A percentile compares a stretch with the other conserved stretches of the same genome.
Evolutionary conservation across 2,888 invertebrate genomes (phyloP).

Genomic region (Hartigia nigra): DNA sequence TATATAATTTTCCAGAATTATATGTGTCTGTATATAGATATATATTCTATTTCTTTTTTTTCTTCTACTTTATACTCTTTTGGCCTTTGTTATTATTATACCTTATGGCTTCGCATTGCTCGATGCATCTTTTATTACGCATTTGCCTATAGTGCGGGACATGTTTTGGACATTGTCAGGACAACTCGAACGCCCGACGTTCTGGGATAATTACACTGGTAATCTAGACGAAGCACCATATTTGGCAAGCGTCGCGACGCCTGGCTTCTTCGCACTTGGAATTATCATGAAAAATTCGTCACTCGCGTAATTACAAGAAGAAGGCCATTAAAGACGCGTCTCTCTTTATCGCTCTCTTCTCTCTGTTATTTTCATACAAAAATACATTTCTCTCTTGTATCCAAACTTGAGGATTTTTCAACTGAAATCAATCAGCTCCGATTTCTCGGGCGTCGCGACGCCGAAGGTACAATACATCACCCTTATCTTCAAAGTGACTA

Average conservation of each 20-base stretch:
- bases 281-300: background rate
- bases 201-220: background rate
- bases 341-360: background rate
- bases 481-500: background rate
- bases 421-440: background rate
- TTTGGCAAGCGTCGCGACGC: background rate
- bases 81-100: background rate
- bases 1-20: background rate
- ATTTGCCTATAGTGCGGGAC: background rate
- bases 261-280: background rate
- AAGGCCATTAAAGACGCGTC: background rate
- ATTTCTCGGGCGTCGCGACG: background rate
- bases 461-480: background rate
- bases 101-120: constrained; percentile 8
- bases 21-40: constrained; percentile 18
- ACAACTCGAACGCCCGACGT: background rate
- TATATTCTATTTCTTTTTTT: too few species aligned
- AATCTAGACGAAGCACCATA: background rate
- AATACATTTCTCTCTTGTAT: background rate
- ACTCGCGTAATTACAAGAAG: background rate
- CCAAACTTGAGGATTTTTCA: background rate
- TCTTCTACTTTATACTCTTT: background rate
- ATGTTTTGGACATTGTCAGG: background rate
- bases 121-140: background rate
- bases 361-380: background rate